Evolutionary conservation across 2,113 vertebrate species (phyloP), one percentile per base, ranked within the genome.

Genomic region (Heterocephalus glaber): DNA sequence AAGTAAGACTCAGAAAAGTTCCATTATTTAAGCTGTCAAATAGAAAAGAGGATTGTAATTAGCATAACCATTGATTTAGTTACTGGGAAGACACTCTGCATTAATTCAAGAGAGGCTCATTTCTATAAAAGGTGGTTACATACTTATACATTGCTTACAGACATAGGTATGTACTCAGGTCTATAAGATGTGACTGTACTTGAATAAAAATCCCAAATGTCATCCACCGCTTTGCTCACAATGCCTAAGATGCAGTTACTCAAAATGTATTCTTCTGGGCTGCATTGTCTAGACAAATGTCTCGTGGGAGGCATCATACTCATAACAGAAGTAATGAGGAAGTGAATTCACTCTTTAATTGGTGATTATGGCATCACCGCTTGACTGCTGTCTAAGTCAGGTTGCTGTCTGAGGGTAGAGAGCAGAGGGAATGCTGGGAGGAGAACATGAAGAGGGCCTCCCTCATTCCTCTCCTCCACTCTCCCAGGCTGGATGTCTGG

Each of bases 281-380:
- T 72, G 82, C 91, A 3, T 28, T 93, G 8, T 35, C 94, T 83
- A 74, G 58, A 70, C 33, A 92, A 88, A 94, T 19, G 3, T 19
- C 35, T 49, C 72, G 20, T 72, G 26, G 61, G 20, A 77, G 14
- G 2, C 49, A 4, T 4, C 2, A 66, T 66, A 61, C 16, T 5
- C 20, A 58, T 88, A 70, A 70, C 33, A 68, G 74, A 92, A 13
- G n/a, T 52, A 12, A 56, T 22, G 54, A 49, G 0, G 16, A 87
- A 85, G 52, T 80, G 19, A 76, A 58, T 52, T 49, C 1, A 63
- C 9, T 95, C 96, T 96, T 92, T 8, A 81, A 33, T 61, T 89
- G 49, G 6, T 63, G 54, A n/a, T 47, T 85, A 20, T 17, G 19
- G 38, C 28, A 76, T 70, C 19, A 26, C 14, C 81, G 60, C 28